Percentiles rank a stretch among this genome's conserved stretches.
These are phyloP conservation scores for Heterochromis multidens DNA, from an alignment of 2,113 vertebrate species.

Conservation along the genomic window DNA sequence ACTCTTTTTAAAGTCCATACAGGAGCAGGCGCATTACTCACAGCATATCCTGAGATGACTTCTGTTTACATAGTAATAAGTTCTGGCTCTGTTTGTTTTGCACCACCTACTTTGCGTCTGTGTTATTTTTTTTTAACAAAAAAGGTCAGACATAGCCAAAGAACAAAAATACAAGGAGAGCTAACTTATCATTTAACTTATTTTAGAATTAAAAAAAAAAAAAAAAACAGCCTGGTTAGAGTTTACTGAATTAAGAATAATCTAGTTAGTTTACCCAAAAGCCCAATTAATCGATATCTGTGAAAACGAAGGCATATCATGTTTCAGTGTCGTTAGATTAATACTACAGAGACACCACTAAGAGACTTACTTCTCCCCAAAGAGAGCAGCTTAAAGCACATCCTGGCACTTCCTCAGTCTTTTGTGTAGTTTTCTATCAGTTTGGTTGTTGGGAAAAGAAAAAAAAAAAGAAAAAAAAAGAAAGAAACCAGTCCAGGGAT, in stretches of 20 bases:
- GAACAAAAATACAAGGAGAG: constrained; percentile 56
- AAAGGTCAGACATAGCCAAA: constrained; percentile 74
- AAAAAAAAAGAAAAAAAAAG: neutral
- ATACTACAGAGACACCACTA: constrained; percentile 39
- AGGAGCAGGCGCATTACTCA: constrained; percentile 40
- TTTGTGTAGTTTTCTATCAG: constrained; percentile 21
- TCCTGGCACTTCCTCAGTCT: constrained; percentile 37
- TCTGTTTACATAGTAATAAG: neutral
- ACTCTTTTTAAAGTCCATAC: constrained; percentile 26
- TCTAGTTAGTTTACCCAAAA: constrained; percentile 25
- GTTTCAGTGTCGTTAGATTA: constrained; percentile 52
- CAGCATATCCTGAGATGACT: neutral
- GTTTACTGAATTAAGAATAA: constrained; percentile 33
- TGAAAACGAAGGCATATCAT: constrained; percentile 49
- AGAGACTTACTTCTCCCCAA: constrained; percentile 48
- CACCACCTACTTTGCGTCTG: constrained; percentile 31
- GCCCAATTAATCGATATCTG: constrained; percentile 39
- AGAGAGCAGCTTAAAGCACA: constrained; percentile 47
- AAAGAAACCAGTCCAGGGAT: neutral
- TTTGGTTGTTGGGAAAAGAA: neutral
- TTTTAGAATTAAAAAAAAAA: constrained; percentile 4
- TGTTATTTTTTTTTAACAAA: neutral
- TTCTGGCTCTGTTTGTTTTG: constrained; percentile 16
- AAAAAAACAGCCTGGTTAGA: constrained; percentile 6
- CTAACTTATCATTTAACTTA: constrained; percentile 33